Percentiles rank a stretch among this genome's conserved stretches.
These are phyloP conservation scores for Arenicola marina DNA, from an alignment of 2,888 invertebrate species.

Conservation along the genomic window DNA sequence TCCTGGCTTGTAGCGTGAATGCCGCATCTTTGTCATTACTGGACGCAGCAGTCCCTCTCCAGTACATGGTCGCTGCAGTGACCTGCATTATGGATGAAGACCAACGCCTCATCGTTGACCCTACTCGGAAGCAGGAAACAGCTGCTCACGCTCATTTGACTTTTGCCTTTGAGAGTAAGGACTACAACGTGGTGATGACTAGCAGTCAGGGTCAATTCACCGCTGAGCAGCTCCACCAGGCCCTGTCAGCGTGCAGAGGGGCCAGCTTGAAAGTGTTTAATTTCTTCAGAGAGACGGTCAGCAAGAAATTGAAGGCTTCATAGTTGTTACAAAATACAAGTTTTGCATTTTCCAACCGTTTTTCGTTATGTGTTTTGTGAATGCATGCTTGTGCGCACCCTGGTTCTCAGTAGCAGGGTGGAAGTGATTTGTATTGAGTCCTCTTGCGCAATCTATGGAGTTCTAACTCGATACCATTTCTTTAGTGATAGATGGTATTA, in stretches of 20 bases:
- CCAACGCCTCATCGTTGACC: constrained; percentile 71
- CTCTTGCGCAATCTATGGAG: no score
- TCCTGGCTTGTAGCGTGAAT: constrained; percentile 81
- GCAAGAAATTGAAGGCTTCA: constrained; percentile 30
- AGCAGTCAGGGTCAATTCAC: constrained; percentile 43
- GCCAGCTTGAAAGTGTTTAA: constrained; percentile 44
- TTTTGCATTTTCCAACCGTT: no score
- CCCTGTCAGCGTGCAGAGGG: constrained; percentile 38
- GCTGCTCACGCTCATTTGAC: constrained; percentile 42
- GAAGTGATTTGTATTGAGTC: no score
- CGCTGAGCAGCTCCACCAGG: constrained; percentile 44
- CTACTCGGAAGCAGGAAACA: constrained; percentile 64
- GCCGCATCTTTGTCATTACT: constrained; percentile 80
- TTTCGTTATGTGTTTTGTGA: no score
- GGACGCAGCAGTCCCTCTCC: constrained; percentile 83
- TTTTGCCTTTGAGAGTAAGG: constrained; percentile 50
- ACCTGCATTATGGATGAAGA: constrained; percentile 70
- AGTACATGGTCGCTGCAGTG: constrained; percentile 79
- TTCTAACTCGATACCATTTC: no score
- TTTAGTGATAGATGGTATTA: no score
- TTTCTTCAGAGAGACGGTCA: constrained; percentile 48
- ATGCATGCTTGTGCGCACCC: no score
- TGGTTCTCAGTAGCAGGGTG: no score
- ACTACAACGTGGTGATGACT: constrained; percentile 43
- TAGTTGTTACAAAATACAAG: no score